Percentiles rank a stretch among this genome's conserved stretches.
Conservation (phyloP, 2,888 invertebrate species). For the Pollenia angustigena region DNA sequence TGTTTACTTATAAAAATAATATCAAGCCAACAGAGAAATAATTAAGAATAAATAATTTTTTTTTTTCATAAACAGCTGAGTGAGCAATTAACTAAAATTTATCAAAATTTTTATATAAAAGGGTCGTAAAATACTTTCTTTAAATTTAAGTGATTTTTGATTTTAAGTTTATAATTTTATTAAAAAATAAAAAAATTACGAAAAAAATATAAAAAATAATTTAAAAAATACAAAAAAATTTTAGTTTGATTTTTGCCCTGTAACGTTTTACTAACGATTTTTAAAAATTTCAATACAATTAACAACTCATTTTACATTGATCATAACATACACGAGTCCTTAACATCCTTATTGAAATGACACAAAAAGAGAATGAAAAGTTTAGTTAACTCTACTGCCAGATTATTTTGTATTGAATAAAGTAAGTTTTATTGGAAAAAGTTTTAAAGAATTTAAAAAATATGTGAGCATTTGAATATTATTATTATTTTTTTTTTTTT, state of each 20-base stretch:
- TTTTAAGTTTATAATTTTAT: conserved; percentile 83
- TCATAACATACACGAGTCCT: conserved; percentile 20
- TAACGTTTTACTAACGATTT: conserved; percentile 32
- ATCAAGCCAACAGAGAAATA: conserved; percentile 57
- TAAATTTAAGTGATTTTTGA: conserved; percentile 83
- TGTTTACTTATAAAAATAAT: conserved; percentile 49
- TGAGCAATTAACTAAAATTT: conserved; percentile 76
- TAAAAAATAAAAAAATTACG: conserved; percentile 78
- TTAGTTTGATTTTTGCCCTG: conserved; percentile 55
- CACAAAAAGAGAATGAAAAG: not conserved
- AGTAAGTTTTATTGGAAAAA: too few relatives aligned
- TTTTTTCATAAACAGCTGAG: conserved; percentile 71
- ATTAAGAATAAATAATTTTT: conserved; percentile 63
- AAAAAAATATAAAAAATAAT: conserved; percentile 74
- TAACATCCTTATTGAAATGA: conserved; percentile 1
- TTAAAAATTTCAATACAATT: conserved; percentile 13
- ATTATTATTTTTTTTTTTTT: too few relatives aligned
- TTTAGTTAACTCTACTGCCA: not conserved
- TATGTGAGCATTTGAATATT: too few relatives aligned
- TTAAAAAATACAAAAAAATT: conserved; percentile 68
- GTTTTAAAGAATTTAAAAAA: too few relatives aligned
- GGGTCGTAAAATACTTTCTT: conserved; percentile 75
- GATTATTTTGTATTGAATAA: too few relatives aligned
- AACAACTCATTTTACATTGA: conserved; percentile 12
- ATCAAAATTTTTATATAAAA: conserved; percentile 67